phyloP scores from a whole-genome alignment of 2,797 vertebrate genomes.

The Iguana delicatissima region DNA sequence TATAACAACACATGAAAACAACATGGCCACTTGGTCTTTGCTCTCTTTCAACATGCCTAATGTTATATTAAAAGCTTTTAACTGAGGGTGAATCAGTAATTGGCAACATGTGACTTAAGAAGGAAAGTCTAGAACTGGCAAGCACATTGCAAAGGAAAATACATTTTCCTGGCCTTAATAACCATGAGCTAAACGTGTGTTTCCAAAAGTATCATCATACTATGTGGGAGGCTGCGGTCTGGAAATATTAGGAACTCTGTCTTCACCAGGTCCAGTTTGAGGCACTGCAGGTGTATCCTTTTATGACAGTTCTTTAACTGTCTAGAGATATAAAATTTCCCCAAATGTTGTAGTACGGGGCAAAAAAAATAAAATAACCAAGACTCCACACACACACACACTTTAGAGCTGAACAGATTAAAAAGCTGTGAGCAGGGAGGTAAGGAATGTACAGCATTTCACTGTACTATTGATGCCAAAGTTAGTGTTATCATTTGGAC shows the following conservation, averaged over 20 bases:
- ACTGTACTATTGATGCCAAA: background rate
- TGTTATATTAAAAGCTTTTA: background rate
- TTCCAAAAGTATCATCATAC: background rate
- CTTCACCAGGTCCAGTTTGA: background rate
- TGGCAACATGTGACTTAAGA: background rate
- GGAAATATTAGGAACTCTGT: background rate
- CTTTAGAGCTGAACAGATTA: background rate
- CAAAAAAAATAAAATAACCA: too few relatives aligned
- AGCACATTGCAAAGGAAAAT: slow-evolving; percentile 14
- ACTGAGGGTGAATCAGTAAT: background rate
- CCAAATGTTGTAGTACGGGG: background rate
- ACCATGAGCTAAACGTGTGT: background rate
- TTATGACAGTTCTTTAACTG: slow-evolving; percentile 1
- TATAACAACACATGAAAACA: background rate
- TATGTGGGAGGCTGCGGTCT: background rate
- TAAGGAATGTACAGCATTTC: background rate
- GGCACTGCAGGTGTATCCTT: background rate
- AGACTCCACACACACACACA: too few relatives aligned
- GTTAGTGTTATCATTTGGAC: background rate
- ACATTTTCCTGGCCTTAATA: slow-evolving; percentile 19
- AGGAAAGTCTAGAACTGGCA: slow-evolving; percentile 2
- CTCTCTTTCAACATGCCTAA: background rate
- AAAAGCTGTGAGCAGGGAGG: background rate
- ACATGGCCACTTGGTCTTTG: background rate
- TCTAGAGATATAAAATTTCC: background rate